Conservation (phyloP, 2,113 vertebrate genomes). For the Epinephelus fuscoguttatus region DNA sequence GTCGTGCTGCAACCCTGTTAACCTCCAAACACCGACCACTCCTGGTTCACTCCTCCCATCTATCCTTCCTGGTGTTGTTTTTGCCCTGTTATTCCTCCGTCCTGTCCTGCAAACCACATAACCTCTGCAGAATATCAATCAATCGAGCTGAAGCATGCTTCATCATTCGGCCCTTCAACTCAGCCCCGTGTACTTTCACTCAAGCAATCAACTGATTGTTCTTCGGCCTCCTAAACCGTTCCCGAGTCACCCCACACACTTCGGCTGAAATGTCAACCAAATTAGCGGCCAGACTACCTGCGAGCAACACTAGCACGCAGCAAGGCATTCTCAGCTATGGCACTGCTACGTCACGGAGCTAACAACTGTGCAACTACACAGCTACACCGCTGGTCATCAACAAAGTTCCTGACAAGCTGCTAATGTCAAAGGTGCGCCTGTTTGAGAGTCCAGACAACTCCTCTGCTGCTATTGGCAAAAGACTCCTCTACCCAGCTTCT, state of each 20-base stretch:
- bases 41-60: background rate
- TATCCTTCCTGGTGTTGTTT: constrained; percentile 5
- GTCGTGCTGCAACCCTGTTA: constrained; percentile 15
- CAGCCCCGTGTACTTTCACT: constrained; percentile 44
- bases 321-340: constrained; percentile 14
- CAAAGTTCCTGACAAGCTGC: constrained; percentile 48
- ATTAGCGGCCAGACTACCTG: constrained; percentile 62
- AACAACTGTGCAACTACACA: constrained; percentile 23
- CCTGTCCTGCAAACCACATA: constrained; percentile 31
- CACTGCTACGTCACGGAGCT: background rate
- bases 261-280: constrained; percentile 72
- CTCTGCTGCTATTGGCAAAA: constrained; percentile 8
- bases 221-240: constrained; percentile 38
- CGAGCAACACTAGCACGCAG: constrained; percentile 10
- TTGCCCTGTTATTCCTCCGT: constrained; percentile 14
- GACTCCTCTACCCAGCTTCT: constrained; percentile 4
- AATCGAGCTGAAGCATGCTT: constrained; percentile 14
- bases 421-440: constrained; percentile 45
- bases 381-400: constrained; percentile 28
- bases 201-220: constrained; percentile 69
- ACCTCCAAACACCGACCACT: constrained; percentile 24
- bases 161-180: constrained; percentile 50
- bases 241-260: constrained; percentile 41
- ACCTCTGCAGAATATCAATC: constrained; percentile 66
- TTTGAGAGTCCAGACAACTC: constrained; percentile 39